Evolutionary conservation across 2,888 invertebrate genomes (phyloP).

Genomic region (Agrilus biguttatus): DNA sequence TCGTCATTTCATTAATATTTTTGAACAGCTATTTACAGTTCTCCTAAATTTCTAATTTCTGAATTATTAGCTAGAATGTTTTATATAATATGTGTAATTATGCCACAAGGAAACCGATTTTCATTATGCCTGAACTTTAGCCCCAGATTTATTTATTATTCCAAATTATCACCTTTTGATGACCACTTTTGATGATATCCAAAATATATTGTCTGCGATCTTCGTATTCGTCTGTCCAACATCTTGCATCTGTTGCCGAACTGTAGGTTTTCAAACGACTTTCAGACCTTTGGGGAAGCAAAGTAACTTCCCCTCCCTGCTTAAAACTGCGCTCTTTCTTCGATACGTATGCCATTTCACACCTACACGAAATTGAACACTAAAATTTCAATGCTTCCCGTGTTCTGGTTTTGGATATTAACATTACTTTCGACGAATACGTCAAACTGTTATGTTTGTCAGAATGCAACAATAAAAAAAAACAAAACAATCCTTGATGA

Average conservation of each 20-base stretch:
- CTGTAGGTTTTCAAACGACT: conserved; percentile 40
- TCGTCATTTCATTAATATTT: no score
- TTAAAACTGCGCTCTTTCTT: conserved; percentile 21
- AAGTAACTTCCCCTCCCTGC: conserved; percentile 26
- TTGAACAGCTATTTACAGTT: no score
- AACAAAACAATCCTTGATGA: no score
- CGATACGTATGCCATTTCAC: conserved; percentile 19
- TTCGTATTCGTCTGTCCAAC: conserved; percentile 41
- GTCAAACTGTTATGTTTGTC: no score
- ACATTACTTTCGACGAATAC: no score
- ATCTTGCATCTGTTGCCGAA: conserved; percentile 41
- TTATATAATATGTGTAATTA: no score
- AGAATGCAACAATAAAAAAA: no score
- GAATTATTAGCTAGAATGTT: no score
- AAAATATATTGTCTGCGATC: conserved; percentile 42
- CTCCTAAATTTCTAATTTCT: no score
- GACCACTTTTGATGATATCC: conserved; percentile 36
- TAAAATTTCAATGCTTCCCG: conserved; percentile 5
- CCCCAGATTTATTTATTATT: background rate
- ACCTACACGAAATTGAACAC: conserved; percentile 5
- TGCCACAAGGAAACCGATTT: no score
- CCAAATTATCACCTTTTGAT: conserved; percentile 2
- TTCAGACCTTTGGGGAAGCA: conserved; percentile 34
- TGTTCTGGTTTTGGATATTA: no score
- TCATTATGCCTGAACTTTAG: no score